Percentiles rank a stretch among this genome's conserved stretches.
Conservation (phyloP, 2,113 vertebrate species). For the Sebastes schlegelii region DNA sequence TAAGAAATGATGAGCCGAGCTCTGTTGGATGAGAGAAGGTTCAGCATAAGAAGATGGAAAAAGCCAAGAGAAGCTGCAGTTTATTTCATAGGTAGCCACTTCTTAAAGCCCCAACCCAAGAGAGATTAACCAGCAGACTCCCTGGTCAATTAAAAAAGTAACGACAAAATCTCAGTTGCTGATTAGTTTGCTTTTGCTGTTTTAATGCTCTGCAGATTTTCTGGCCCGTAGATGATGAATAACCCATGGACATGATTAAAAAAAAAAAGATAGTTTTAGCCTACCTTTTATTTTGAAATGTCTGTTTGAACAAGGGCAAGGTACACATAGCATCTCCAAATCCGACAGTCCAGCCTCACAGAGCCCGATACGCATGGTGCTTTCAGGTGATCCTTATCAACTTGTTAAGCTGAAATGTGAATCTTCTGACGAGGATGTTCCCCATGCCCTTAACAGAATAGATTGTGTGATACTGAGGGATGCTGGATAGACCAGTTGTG, state of each 20-base stretch:
- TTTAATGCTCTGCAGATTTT: slow-evolving; percentile 35
- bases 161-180: neutral
- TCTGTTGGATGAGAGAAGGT: slow-evolving; percentile 13
- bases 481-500: neutral
- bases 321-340: no score
- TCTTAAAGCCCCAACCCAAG: neutral
- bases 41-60: slow-evolving; percentile 4
- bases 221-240: slow-evolving; percentile 5
- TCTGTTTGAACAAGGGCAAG: neutral
- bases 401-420: neutral
- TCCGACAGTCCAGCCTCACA: no score
- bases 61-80: neutral
- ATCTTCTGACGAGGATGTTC: neutral
- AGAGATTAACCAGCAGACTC: slow-evolving; percentile 9
- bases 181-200: slow-evolving; percentile 29
- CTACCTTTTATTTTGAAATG: neutral
- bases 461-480: neutral
- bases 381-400: neutral
- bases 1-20: slow-evolving; percentile 24
- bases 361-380: no score
- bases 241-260: neutral
- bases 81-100: neutral
- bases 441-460: neutral
- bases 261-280: neutral
- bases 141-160: neutral